phyloP scores from a whole-genome alignment of 2,797 vertebrate species.

The Borostomias antarcticus region DNA sequence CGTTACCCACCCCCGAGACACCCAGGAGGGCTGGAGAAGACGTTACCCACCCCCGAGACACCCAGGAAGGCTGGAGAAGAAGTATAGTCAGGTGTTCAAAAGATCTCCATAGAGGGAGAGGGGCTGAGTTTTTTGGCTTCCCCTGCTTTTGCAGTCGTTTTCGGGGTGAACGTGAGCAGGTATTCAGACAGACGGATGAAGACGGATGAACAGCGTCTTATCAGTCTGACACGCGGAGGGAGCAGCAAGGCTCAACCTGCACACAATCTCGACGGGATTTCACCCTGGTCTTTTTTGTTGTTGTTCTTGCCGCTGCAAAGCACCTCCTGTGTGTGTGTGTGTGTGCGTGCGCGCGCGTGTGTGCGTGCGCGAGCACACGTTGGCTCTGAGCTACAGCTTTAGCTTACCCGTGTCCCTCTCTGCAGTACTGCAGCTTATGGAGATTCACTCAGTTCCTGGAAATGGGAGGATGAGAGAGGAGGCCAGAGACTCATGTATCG shows the following conservation, averaged over 20 bases:
- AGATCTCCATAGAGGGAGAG: slow-evolving; percentile 24
- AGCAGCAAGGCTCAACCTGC: too few species aligned
- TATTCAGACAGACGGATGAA: slow-evolving; percentile 43
- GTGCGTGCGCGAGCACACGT: slow-evolving; percentile 14
- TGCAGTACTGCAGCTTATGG: slow-evolving; percentile 24
- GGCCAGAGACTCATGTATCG: background rate
- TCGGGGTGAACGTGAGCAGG: slow-evolving; percentile 44
- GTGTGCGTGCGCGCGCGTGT: background rate
- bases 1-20: too few species aligned
- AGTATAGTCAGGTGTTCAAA: slow-evolving; percentile 21
- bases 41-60: slow-evolving; percentile 12
- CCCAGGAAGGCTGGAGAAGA: slow-evolving; percentile 1
- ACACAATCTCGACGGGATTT: too few species aligned
- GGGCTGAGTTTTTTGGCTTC: slow-evolving; percentile 38
- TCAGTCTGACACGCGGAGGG: too few species aligned
- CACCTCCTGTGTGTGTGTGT: slow-evolving; percentile 4
- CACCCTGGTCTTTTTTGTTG: too few species aligned
- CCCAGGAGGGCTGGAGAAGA: too few species aligned
- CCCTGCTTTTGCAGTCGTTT: slow-evolving; percentile 50
- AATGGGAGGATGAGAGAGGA: slow-evolving; percentile 19
- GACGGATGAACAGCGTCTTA: slow-evolving; percentile 8
- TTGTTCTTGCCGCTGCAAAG: too few species aligned
- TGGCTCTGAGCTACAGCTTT: slow-evolving; percentile 25
- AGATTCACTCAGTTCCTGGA: slow-evolving; percentile 35
- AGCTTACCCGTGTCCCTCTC: slow-evolving; percentile 19